Conservation (phyloP, 2,113 vertebrate species). For the Elgaria multicarinata region DNA sequence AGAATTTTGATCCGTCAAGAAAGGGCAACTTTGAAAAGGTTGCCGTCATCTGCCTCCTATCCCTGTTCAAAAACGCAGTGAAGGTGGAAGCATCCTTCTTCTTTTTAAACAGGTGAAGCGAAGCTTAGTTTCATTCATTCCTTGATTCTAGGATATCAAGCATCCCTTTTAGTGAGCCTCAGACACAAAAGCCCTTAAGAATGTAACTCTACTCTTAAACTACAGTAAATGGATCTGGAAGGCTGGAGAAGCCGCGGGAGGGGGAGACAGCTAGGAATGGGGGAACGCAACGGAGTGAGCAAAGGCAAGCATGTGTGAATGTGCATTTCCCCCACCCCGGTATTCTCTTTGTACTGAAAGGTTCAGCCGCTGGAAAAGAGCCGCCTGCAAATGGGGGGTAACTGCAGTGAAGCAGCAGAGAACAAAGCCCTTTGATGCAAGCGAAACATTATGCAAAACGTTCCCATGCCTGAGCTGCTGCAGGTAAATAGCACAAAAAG, state of each 20-base stretch:
- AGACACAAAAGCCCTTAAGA: neutral
- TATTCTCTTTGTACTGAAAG: constrained; percentile 20
- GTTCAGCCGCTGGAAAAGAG: constrained; percentile 14
- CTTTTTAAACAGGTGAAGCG: neutral
- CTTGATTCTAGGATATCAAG: neutral
- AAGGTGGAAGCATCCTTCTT: neutral
- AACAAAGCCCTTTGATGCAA: constrained; percentile 78
- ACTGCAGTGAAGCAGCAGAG: constrained; percentile 69
- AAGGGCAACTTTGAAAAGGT: neutral
- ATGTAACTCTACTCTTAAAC: constrained; percentile 28
- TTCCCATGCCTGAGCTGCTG: constrained; percentile 40
- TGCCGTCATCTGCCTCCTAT: constrained; percentile 19
- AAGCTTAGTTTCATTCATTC: neutral
- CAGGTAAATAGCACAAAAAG: constrained; percentile 64
- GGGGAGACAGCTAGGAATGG: neutral
- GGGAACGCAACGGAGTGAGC: neutral
- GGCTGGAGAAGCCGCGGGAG: constrained; percentile 56
- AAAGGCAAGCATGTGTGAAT: constrained; percentile 18
- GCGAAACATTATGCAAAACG: constrained; percentile 54
- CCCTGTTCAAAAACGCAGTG: neutral
- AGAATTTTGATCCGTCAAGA: constrained; percentile 44
- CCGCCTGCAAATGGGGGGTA: constrained; percentile 12
- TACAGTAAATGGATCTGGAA: constrained; percentile 36
- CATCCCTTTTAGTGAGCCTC: neutral
- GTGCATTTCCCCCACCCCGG: neutral